Evolutionary conservation across 2,797 vertebrate species (phyloP), one percentile per base, ranked within the genome.

Genomic region (Sus cebifrons): DNA sequence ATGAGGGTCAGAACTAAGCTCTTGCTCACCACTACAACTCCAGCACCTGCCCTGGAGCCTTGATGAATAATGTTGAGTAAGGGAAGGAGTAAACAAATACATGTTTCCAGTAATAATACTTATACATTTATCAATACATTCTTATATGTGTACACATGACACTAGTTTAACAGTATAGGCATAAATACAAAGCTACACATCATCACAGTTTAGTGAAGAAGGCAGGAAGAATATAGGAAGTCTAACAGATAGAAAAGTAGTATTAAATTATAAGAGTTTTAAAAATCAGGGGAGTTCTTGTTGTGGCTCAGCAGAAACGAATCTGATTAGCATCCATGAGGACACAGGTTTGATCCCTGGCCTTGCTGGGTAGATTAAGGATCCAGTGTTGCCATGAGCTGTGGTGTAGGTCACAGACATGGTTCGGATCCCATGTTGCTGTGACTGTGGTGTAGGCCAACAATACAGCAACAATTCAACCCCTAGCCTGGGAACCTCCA

Each of bases 231-330:
- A 58, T 25, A 12, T 23, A 89, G 17, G 36, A 58, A 79, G 44
- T 58, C 64, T 81, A 78, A 58, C 23, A 32, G n/a, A 36, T 49
- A 88, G 15, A 60, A 92, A 86, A n/a, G 5, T 54, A 68, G 2
- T 36, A 56, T 71, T 74, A 74, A 88, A 82, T 86, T 56, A 86
- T 27, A 71, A 93, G 83, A 49, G 17, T 68, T 86, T 40, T 88
- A 15, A 67, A 87, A 96, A 89, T 5, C 44, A 49, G 44, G 44
- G 44, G 44, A 49, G 44, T 49, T 49, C 44, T 49, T 10, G 5
- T 49, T 49, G 44, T 49, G 44, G 44, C 44, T 49, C 44, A 49
- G 44, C 44, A 10, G 44, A 49, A 49, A 49, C 9, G 44, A 49
- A 49, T 49, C 44, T 49, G 44, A 49, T 10, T 49, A 49, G 44